Evolutionary conservation across 2,113 vertebrate genomes (phyloP), one percentile per base, ranked within the genome.

Genomic region (Syngnathoides biaculeatus): DNA sequence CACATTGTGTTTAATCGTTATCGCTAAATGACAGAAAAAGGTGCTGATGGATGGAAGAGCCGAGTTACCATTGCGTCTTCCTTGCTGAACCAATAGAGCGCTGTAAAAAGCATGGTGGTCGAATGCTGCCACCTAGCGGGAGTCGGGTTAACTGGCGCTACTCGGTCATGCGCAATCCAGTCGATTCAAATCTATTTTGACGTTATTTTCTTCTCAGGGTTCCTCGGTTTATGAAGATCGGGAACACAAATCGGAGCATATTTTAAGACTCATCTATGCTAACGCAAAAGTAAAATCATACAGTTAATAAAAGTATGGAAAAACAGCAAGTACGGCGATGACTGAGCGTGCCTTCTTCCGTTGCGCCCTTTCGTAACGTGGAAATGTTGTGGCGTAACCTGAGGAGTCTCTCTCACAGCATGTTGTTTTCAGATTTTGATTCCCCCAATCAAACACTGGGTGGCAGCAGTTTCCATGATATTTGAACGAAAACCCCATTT

Each of bases 381-480:
- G 8, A 50, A 50, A 8, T n/a, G 47, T 19, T 19, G 7, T n/a
- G 19, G 20, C 6, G 47, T 8, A 50, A 50, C 20, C 47, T 20
- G 20, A 50, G 47, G 47, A 50, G 47, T 20, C 7, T 10, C 20
- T n/a, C 3, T 50, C 47, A 20, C 19, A 20, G 13, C 14, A 45
- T 45, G 47, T 2, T 2, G 3, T 14, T 22, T 26, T 2, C n/a
- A 4, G 3, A 15, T 15, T 62, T 24, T 14, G 43, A 52, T 56
- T 24, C 9, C 27, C 39, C 22, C 6, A 0, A 8, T 58, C 26
- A 13, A 77, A 64, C 80, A 77, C 69, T 71, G 7, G 78, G 58
- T 57, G 79, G 80, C 78, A 79, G 76, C 48, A 73, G 57, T 61
- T 30, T 47, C 56, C 24, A 65, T 40, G n/a, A 4, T 20, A 12